phyloP scores from a whole-genome alignment of 2,888 invertebrate species.

The Smittia sp. region DNA sequence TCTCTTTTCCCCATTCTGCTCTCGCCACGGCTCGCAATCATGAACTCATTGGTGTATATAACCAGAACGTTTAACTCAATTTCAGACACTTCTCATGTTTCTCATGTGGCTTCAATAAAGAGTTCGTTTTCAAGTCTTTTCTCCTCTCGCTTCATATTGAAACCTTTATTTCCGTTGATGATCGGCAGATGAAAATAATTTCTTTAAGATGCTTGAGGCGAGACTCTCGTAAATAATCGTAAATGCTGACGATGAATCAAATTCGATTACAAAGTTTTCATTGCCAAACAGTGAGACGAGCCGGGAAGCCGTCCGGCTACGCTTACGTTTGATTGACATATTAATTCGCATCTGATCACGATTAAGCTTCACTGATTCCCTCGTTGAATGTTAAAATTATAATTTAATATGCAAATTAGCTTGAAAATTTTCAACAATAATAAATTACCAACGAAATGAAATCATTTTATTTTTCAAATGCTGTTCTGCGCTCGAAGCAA shows the following conservation, averaged over 20 bases:
- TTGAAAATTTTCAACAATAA: neutral
- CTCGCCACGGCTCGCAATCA: neutral
- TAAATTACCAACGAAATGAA: slow-evolving; percentile 12
- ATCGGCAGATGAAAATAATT: slow-evolving; percentile 1
- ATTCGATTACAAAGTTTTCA: neutral
- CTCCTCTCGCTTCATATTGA: neutral
- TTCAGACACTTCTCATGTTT: neutral
- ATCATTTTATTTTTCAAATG: neutral
- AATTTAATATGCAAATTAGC: slow-evolving; percentile 32
- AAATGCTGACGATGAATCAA: neutral
- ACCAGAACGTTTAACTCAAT: neutral
- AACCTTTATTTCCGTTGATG: neutral
- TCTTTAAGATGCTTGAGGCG: neutral
- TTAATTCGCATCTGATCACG: slow-evolving; percentile 9
- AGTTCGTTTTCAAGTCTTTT: slow-evolving; percentile 1
- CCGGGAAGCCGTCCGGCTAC: neutral
- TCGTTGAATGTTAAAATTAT: neutral
- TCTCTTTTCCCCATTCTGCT: neutral
- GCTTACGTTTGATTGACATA: neutral
- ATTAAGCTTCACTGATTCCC: neutral
- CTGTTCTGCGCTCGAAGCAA: neutral
- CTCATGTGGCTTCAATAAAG: neutral
- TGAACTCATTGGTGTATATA: neutral
- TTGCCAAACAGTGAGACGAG: neutral
- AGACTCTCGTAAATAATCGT: neutral